Conservation (phyloP, 2,797 vertebrate species). For the Molossus alvarezi region DNA sequence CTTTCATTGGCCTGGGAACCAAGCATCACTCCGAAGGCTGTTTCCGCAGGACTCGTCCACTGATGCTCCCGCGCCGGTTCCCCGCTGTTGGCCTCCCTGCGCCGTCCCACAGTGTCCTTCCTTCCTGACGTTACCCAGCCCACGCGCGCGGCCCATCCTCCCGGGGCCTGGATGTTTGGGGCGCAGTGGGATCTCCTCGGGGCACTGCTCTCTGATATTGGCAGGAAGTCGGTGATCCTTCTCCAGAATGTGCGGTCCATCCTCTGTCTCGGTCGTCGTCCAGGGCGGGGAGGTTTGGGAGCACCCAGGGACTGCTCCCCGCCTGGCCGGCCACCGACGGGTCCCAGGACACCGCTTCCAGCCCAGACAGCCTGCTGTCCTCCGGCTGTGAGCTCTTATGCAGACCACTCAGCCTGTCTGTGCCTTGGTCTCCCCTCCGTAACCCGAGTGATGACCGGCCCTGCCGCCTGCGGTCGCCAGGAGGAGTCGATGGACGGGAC, state of each 20-base stretch:
- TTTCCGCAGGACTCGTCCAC: rapidly evolving
- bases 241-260: neutral
- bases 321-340: neutral
- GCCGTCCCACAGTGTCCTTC: neutral
- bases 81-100: rapidly evolving
- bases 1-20: no score
- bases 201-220: neutral
- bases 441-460: rapidly evolving
- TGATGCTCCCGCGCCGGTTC: rapidly evolving
- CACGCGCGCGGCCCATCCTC: neutral
- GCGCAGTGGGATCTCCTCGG: no score
- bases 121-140: neutral
- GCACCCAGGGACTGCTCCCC: neutral
- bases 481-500: neutral
- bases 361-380: neutral
- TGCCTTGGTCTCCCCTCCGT: rapidly evolving
- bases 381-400: neutral
- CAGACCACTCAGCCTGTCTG: neutral
- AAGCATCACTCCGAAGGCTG: rapidly evolving
- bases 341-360: neutral
- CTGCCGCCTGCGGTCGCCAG: rapidly evolving
- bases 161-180: no score
- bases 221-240: neutral
- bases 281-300: no score
- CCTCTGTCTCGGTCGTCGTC: no score